Percentiles rank a stretch among this genome's conserved stretches.
Conservation (phyloP, 2,113 vertebrate genomes). For the Cnemophilus loriae region DNA sequence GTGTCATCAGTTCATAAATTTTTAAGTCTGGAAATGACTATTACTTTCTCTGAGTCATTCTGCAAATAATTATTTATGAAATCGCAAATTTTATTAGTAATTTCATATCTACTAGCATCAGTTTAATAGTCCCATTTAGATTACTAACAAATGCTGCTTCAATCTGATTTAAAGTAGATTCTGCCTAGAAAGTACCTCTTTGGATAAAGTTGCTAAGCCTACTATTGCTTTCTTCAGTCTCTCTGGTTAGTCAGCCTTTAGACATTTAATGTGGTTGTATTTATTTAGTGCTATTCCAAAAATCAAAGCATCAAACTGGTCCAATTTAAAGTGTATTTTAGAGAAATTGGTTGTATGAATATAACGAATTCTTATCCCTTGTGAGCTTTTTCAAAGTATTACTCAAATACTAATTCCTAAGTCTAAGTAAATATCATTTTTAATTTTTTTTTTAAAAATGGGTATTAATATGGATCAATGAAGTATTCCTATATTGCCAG, state of each 20-base stretch:
- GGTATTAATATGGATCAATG: background rate
- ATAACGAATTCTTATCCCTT: background rate
- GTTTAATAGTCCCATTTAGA: background rate
- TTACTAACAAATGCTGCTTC: background rate
- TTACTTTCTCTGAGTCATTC: slow-evolving; percentile 13
- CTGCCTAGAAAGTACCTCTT: background rate
- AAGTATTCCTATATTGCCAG: background rate
- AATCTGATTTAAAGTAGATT: background rate
- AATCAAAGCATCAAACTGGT: background rate
- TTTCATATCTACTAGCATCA: background rate
- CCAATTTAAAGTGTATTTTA: background rate
- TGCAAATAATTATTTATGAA: slow-evolving; percentile 41
- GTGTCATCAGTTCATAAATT: background rate
- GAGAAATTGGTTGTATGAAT: background rate
- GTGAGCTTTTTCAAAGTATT: background rate
- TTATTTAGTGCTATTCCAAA: background rate
- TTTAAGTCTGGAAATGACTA: background rate
- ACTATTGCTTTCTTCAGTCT: background rate
- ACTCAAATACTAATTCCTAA: background rate
- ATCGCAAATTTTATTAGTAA: background rate
- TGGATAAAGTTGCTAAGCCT: background rate
- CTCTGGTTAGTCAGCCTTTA: background rate
- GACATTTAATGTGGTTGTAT: background rate
- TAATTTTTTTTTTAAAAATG: background rate
- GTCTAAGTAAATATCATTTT: background rate